A percentile compares a stretch with the other conserved stretches of the same genome.
These are phyloP conservation scores for Mesitornis unicolor DNA, from an alignment of 2,113 vertebrate species.

Conservation along the genomic window DNA sequence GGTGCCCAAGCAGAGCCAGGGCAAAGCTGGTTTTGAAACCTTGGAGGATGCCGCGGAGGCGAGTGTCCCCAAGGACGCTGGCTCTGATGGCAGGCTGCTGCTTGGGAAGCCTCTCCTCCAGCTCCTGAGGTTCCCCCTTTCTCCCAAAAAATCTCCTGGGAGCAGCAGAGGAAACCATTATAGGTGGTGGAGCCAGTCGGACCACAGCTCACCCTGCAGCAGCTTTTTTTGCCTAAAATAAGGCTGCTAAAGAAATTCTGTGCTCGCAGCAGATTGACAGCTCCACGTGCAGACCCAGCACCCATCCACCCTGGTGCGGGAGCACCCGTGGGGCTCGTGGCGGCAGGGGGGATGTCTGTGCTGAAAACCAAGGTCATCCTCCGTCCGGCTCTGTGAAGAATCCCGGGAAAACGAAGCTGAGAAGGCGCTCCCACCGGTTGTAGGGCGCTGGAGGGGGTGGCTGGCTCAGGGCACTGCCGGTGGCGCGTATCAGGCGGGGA, in stretches of 20 bases:
- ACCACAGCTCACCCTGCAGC: background rate
- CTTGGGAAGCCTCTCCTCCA: background rate
- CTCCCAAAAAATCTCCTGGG: background rate
- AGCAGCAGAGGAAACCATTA: accelerated
- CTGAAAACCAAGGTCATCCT: background rate
- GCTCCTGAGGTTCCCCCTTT: background rate
- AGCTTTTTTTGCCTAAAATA: conserved; percentile 19
- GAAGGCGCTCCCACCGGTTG: background rate
- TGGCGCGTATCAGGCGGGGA: background rate
- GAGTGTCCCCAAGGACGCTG: background rate
- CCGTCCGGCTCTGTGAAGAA: accelerated
- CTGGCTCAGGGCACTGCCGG: background rate
- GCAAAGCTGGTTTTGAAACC: background rate
- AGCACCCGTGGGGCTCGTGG: background rate
- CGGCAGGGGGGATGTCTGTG: background rate
- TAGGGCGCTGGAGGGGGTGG: background rate
- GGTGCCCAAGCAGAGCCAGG: no score
- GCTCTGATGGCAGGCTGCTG: background rate
- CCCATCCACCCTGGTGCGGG: background rate
- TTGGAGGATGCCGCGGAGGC: background rate
- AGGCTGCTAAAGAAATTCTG: background rate
- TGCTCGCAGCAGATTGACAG: background rate
- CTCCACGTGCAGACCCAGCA: accelerated
- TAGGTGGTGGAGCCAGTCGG: background rate
- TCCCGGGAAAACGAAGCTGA: accelerated